Evolutionary conservation across 2,797 vertebrate genomes (phyloP).

Genomic region (Tenualosa thibaudeaui): DNA sequence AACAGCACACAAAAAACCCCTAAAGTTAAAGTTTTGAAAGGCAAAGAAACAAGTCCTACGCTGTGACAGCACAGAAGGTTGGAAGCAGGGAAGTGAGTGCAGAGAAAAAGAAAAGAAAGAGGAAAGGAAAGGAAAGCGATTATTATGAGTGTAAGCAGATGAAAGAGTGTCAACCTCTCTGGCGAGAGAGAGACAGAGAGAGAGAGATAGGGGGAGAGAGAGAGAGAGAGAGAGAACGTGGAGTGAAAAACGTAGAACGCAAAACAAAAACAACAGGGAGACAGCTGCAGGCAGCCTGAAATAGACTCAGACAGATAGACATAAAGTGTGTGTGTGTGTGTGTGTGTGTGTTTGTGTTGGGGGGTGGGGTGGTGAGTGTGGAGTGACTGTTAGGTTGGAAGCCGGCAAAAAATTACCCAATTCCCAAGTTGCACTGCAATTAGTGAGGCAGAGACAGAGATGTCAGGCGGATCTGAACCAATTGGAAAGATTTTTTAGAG

Average conservation of each 20-base stretch:
- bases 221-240: not conserved
- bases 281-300: not conserved
- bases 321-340: too few species aligned
- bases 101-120: not conserved
- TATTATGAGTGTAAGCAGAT: too few species aligned
- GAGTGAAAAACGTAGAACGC: not conserved
- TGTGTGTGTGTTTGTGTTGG: too few species aligned
- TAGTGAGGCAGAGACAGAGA: not conserved
- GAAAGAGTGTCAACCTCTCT: too few species aligned
- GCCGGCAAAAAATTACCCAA: not conserved
- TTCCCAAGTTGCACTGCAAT: not conserved
- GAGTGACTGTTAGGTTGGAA: not conserved
- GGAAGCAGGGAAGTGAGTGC: not conserved
- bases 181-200: not conserved
- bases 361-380: too few species aligned
- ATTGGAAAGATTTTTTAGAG: not conserved
- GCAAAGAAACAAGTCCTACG: not conserved
- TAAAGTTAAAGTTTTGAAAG: slow-evolving; percentile 9
- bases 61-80: not conserved
- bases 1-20: not conserved
- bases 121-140: too few species aligned
- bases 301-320: not conserved
- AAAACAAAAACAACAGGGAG: not conserved
- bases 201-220: not conserved
- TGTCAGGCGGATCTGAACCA: not conserved